These are phyloP conservation scores for Drosophila demipolita DNA, from an alignment of 2,888 invertebrate genomes.

Conservation along the genomic window DNA sequence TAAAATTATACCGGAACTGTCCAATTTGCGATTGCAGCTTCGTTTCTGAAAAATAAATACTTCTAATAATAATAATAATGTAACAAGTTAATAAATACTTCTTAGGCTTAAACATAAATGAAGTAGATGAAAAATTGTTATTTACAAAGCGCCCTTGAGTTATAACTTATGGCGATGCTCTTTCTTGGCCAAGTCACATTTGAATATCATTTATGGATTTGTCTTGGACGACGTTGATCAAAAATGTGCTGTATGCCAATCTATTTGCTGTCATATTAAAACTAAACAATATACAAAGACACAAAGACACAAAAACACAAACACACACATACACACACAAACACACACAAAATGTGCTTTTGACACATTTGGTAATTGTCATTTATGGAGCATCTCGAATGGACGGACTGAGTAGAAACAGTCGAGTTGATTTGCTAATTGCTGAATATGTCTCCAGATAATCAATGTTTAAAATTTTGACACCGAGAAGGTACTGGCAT, in stretches of 20 bases:
- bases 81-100: not conserved
- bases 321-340: conserved; percentile 8
- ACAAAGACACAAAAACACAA: not conserved
- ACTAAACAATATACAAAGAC: conserved; percentile 51
- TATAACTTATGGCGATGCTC: not conserved
- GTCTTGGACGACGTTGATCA: conserved; percentile 43
- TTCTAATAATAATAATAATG: not conserved
- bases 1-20: not conserved
- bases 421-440: conserved; percentile 84
- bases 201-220: conserved; percentile 32
- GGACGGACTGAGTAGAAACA: conserved; percentile 51
- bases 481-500: conserved; percentile 40
- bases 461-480: conserved; percentile 82
- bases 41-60: not conserved
- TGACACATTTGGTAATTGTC: conserved; percentile 79
- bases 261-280: conserved; percentile 76
- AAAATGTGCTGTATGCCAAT: conserved; percentile 50
- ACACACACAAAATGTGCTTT: conserved; percentile 56
- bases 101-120: not conserved
- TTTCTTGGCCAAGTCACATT: not conserved
- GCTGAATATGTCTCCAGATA: conserved; percentile 84
- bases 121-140: not conserved
- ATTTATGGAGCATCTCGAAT: conserved; percentile 53
- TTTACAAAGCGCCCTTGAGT: not conserved
- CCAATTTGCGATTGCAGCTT: no score